These are phyloP conservation scores for Hexactinellida sp. DNA, from an alignment of 37 sponge, comb jelly and placozoan species.

Conservation along the genomic window DNA sequence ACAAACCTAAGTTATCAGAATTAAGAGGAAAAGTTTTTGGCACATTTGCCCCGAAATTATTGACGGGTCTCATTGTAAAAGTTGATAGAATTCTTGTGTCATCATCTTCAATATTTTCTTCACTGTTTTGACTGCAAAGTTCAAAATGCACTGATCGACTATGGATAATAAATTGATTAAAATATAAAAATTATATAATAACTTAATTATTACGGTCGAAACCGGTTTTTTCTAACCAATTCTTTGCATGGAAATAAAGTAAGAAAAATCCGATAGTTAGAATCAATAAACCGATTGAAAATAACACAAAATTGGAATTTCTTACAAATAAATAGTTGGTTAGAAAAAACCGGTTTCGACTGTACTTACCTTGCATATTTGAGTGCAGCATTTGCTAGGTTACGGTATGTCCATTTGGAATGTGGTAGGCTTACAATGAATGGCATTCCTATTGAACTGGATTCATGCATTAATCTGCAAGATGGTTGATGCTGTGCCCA, in stretches of 20 bases:
- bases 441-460: constrained; percentile 41
- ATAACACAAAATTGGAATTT: too few relatives aligned
- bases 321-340: too few relatives aligned
- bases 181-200: background rate
- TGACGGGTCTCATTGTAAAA: background rate
- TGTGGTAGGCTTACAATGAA: constrained; percentile 61
- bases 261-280: too few relatives aligned
- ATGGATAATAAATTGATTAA: background rate
- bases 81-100: background rate
- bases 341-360: too few relatives aligned
- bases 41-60: background rate
- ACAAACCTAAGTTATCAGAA: background rate
- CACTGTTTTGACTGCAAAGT: background rate
- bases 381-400: constrained; percentile 27
- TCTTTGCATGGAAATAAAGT: too few relatives aligned
- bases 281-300: too few relatives aligned
- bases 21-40: background rate
- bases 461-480: background rate
- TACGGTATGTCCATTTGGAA: constrained; percentile 38
- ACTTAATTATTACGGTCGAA: too few relatives aligned
- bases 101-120: background rate
- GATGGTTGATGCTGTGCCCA: background rate
- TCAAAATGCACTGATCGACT: background rate
- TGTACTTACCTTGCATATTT: constrained; percentile 54
- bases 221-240: too few relatives aligned